A percentile compares a stretch with the other conserved stretches of the same genome.
Evolutionary conservation across 2,113 vertebrate species (phyloP).

Genomic region (Chinchilla lanigera): DNA sequence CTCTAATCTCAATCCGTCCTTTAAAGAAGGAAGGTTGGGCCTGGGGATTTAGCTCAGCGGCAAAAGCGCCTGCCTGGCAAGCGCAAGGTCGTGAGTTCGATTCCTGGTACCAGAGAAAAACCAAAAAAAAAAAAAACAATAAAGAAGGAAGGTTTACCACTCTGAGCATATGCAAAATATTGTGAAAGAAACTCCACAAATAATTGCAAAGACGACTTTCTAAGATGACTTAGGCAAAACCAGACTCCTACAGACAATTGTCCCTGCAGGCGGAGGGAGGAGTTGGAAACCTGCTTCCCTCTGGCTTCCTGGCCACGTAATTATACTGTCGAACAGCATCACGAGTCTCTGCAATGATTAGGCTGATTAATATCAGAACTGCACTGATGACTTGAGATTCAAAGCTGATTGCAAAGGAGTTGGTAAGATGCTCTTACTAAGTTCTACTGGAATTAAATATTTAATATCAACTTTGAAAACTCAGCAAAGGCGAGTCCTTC

Average conservation of each 20-base stretch:
- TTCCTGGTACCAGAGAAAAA: no score
- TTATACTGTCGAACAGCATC: background rate
- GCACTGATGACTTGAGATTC: background rate
- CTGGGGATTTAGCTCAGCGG: no score
- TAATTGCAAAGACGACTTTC: background rate
- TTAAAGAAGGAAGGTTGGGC: background rate
- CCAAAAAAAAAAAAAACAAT: no score
- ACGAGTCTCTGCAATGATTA: background rate
- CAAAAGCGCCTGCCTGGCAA: no score
- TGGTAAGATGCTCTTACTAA: background rate
- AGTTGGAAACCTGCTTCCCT: background rate
- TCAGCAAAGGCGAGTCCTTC: conserved; percentile 79
- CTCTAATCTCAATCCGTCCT: background rate
- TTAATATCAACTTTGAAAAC: conserved; percentile 73
- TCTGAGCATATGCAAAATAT: background rate
- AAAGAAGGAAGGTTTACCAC: background rate
- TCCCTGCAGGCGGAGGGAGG: background rate
- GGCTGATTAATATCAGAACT: conserved; percentile 21
- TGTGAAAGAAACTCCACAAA: background rate
- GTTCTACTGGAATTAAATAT: conserved; percentile 51
- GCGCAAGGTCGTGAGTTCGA: no score
- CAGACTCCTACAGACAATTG: background rate
- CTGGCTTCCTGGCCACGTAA: background rate
- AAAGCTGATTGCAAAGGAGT: conserved; percentile 58
- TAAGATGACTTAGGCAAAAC: background rate